Evolutionary conservation across 2,888 invertebrate genomes (phyloP).

Genomic region (Apamea epomidion): DNA sequence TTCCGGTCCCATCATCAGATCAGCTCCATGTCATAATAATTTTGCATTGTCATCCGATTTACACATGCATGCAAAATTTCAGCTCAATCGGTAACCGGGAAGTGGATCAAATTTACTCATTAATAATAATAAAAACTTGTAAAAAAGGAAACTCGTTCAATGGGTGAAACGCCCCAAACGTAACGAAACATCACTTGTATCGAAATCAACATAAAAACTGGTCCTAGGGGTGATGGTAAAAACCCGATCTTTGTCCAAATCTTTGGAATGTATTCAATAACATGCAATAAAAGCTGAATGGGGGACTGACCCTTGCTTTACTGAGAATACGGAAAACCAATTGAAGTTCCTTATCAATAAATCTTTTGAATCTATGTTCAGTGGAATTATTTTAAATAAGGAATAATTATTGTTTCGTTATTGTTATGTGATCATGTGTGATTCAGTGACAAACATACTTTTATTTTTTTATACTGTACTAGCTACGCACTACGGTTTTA

Average conservation of each 20-base stretch:
- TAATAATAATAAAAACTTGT: too few species aligned
- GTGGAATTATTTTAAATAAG: slow-evolving; percentile 1
- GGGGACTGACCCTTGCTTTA: slow-evolving; percentile 68
- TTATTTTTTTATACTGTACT: too few species aligned
- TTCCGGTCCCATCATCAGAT: too few species aligned
- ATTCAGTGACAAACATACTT: background rate
- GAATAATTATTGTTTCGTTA: background rate
- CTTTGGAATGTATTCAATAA: slow-evolving; percentile 74
- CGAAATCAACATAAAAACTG: slow-evolving; percentile 25
- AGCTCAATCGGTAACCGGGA: too few species aligned
- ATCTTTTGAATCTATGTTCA: slow-evolving; percentile 21
- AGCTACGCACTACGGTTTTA: too few species aligned
- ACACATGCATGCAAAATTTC: too few species aligned
- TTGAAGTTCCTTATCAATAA: slow-evolving; percentile 24
- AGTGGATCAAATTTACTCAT: too few species aligned
- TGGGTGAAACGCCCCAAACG: background rate
- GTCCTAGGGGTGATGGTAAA: slow-evolving; percentile 60
- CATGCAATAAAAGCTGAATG: slow-evolving; percentile 52
- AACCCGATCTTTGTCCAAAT: slow-evolving; percentile 71
- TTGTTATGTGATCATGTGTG: background rate
- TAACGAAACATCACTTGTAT: slow-evolving; percentile 62
- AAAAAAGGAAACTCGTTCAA: background rate
- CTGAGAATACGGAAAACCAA: slow-evolving; percentile 50
- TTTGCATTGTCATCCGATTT: too few species aligned
- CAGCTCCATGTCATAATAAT: too few species aligned